Evolutionary conservation across 1,140 invertebrate genomes (phyloP).

Genomic region (Temnothorax curvispinosus): DNA sequence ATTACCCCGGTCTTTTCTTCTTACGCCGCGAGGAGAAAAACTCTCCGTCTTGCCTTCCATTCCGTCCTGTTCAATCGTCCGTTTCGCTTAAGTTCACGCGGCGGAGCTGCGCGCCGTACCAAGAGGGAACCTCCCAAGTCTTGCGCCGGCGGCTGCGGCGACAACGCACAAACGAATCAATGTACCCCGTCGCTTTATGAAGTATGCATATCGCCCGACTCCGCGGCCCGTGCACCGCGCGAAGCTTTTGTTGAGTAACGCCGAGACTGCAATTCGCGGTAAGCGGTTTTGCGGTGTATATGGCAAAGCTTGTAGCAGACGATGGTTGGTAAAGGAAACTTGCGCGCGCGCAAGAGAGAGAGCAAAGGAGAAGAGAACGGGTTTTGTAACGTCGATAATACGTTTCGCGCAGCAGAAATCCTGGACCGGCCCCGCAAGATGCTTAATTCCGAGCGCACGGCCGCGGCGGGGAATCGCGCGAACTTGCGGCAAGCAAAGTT

Average conservation of each 20-base stretch:
- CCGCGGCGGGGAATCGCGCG: neutral
- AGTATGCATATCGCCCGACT: constrained; percentile 45
- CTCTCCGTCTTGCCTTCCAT: neutral
- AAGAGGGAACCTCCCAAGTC: neutral
- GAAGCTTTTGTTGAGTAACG: constrained; percentile 58
- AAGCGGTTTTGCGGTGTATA: constrained; percentile 60
- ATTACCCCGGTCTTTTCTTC: constrained; percentile 30
- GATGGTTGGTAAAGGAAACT: constrained; percentile 38
- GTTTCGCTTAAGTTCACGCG: neutral
- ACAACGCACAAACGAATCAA: constrained; percentile 32
- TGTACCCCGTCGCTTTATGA: constrained; percentile 15
- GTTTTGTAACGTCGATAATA: constrained; percentile 36
- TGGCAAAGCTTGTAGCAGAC: constrained; percentile 16
- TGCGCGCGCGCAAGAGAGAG: neutral
- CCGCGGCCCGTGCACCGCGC: constrained; percentile 23
- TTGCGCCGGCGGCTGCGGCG: neutral
- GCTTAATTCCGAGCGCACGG: constrained; percentile 32
- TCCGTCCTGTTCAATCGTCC: neutral
- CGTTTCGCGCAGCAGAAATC: constrained; percentile 37
- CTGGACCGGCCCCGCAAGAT: constrained; percentile 17
- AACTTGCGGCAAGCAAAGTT: neutral
- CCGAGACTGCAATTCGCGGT: constrained; percentile 58
- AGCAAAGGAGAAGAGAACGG: neutral
- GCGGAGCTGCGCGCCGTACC: neutral
- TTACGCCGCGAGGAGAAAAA: neutral